These are phyloP conservation scores for Luffia ferchaultella DNA, from an alignment of 2,888 invertebrate genomes.

Conservation along the genomic window DNA sequence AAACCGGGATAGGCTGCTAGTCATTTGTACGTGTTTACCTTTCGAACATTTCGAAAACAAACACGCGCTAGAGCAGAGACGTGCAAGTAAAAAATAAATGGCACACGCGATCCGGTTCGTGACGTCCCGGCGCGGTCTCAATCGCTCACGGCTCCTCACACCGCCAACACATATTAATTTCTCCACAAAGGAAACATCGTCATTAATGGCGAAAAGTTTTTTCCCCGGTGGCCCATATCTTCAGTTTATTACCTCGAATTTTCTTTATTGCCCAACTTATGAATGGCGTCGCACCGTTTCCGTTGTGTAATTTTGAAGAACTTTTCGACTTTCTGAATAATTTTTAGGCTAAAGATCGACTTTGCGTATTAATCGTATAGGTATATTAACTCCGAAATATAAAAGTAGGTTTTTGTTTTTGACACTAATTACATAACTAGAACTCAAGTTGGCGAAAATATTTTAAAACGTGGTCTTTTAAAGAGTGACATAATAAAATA, in stretches of 20 bases:
- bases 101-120: background rate
- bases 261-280: constrained; percentile 38
- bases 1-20: no score
- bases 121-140: constrained; percentile 2
- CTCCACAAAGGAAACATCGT: constrained; percentile 30
- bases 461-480: no score
- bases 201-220: constrained; percentile 23
- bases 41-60: no score
- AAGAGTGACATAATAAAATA: no score
- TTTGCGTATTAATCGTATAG: no score
- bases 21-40: no score
- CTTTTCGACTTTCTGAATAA: background rate
- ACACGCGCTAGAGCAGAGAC: no score
- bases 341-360: background rate
- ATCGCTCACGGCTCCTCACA: constrained; percentile 7
- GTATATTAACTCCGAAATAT: no score
- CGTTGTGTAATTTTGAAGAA: background rate
- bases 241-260: constrained; percentile 33
- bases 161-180: constrained; percentile 29
- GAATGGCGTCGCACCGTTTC: constrained; percentile 19
- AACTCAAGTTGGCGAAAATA: no score
- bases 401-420: no score
- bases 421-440: no score
- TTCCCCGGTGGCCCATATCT: constrained; percentile 26
- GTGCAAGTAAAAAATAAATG: no score